Evolutionary conservation across 1,140 invertebrate species (phyloP), one percentile per base, ranked within the genome.

Genomic region (Thrips palmi): DNA sequence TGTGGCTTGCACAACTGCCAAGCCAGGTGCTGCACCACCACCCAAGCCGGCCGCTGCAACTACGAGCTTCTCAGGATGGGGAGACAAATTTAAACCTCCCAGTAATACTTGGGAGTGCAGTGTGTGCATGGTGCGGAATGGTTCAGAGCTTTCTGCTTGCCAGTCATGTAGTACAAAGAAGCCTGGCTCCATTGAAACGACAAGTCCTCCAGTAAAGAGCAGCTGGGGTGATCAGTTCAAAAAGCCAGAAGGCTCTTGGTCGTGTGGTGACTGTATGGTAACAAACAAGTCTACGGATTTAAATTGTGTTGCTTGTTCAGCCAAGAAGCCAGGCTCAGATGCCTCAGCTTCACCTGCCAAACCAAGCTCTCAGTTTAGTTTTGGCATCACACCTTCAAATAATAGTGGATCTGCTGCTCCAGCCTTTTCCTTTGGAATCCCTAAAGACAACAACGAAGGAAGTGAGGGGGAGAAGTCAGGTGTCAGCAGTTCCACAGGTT

Each of bases 1-100:
- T 57, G 56, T 65, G 3, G 71, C 71, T 7, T 81, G 76, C 54
- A 62, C 64, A 43, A 56, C 63, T 18, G 51, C 65, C 1, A 79
- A 70, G 49, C 71, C 74, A 23, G 54, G 47, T 24, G 54, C 58
- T 49, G 41, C 56, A 33, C 52, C 53, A n/a, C 18, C 25, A 30
- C 42, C 47, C 24, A 40, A 44, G 8, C 25, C 35, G 10, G 15
- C 42, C 1, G 30, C 39, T 14, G 33, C 34, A 7, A 29, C 23
- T 10, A 12, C 12, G 12, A 34, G 1, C 10, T 10, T n/a, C 10
- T 18, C 19, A 15, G 57, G 57, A 14, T 66, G 63, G 49, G 60
- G 56, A 7, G 51, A 64, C 23, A 54, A 52, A 35, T 58, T 63
- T 50, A 64, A 64, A 39, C 54, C 60, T 44, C 51, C 56, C 10